Conservation (phyloP, 2,113 vertebrate species). For the Daphoenositta chrysoptera region DNA sequence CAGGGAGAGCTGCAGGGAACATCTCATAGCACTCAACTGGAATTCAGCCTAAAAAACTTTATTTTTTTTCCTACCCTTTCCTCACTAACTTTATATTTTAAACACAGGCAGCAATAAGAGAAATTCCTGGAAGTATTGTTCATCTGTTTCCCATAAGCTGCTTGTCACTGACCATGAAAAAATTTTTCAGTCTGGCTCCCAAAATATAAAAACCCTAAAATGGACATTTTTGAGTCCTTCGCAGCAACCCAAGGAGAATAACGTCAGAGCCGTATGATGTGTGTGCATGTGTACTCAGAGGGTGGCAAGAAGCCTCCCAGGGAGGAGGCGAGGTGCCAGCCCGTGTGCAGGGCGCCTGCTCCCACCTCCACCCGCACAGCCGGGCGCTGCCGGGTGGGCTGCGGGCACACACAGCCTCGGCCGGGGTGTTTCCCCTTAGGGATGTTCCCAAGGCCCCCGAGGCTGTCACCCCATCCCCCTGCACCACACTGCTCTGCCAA, state of each 20-base stretch:
- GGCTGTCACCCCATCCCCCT: background rate
- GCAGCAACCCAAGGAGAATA: background rate
- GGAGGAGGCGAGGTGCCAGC: background rate
- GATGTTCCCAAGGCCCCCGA: background rate
- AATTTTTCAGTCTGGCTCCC: constrained; percentile 6
- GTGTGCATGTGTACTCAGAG: rapidly evolving
- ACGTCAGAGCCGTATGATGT: background rate
- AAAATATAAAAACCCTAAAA: constrained; percentile 58
- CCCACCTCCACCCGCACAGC: rapidly evolving
- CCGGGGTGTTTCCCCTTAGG: background rate
- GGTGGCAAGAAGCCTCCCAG: background rate
- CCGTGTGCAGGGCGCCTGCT: background rate
- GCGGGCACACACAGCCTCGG: rapidly evolving
- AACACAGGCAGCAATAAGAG: constrained; percentile 42
- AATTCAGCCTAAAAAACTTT: constrained; percentile 22
- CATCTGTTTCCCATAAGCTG: constrained; percentile 57
- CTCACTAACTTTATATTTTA: constrained; percentile 54
- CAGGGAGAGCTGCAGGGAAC: constrained; percentile 24
- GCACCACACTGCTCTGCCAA: background rate
- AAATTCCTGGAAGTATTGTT: constrained; percentile 54
- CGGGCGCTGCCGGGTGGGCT: rapidly evolving
- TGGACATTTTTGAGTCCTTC: constrained; percentile 41
- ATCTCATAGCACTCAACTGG: background rate
- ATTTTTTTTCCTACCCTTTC: background rate
- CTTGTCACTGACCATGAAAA: constrained; percentile 37